Evolutionary conservation across 1,140 invertebrate species (phyloP), one percentile per base, ranked within the genome.

Genomic region (Orius insidiosus): DNA sequence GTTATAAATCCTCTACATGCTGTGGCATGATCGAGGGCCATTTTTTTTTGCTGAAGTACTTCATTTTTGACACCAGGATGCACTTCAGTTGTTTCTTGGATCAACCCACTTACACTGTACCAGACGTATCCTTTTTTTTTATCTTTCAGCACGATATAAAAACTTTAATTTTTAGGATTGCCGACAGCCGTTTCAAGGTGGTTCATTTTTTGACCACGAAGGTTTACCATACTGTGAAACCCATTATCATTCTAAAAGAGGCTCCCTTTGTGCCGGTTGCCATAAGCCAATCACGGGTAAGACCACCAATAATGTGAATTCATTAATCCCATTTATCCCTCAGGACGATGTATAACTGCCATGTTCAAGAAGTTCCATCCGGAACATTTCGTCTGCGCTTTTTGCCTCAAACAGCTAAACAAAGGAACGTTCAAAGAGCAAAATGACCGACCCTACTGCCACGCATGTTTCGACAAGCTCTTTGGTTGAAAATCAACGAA

Each of bases 361-460:
- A 97, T 98, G 93, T 95, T 93, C 64, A 75, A 86, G 42, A 98
- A 98, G 67, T 98, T 95, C 69, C 94, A 98, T 65, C 93, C 93
- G 0, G 93, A 98, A 64, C 94, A 98, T 66, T 98, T 98, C 61
- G 89, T 95, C 1, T 97, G 92, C 65, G 90, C 92, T 1, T 98
- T 96, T 66, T 98, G 95, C 58, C 67, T 96, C 49, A 88, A 94
- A 58, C 92, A 96, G 63, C 69, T 98, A 45, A 97, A 95, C 66
- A 97, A 97, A 62, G 80, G 94, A 52, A 98, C 93, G 1, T 98
- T 98, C 66, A 98, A 98, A 61, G 89, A 95, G 63, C 85, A 92
- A 59, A 93, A 93, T 58, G 92, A 97, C 58, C 95, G 96, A 61
- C 93, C 94, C 1, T 98, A 97, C 67, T 98, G 94, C 64, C 93